phyloP scores from a whole-genome alignment of 37 sponge, comb jelly and placozoan species.

The Spongilla lacustris region DNA sequence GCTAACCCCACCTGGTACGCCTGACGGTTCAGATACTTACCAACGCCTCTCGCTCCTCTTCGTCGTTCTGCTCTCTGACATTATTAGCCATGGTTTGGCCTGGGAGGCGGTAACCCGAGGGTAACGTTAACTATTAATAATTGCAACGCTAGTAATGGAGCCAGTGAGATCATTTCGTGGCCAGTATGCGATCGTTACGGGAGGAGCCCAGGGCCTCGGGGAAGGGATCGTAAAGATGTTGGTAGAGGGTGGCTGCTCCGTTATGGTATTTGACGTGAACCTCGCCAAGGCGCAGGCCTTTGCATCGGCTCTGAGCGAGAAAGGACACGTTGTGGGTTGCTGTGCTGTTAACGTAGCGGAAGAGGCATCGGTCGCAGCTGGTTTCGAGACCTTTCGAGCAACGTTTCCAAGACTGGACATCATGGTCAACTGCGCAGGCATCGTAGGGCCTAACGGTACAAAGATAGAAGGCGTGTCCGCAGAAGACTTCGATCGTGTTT shows the following conservation, averaged over 20 bases:
- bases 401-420: constrained; percentile 60
- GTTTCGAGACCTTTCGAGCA: constrained; percentile 6
- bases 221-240: constrained; percentile 61
- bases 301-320: not conserved
- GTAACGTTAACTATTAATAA: not conserved
- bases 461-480: constrained; percentile 34
- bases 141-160: too few species aligned
- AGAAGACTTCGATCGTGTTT: constrained; percentile 68
- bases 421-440: constrained; percentile 85
- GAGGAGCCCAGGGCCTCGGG: constrained; percentile 78
- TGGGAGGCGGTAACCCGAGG: not conserved
- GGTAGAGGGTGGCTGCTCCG: constrained; percentile 34
- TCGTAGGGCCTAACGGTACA: constrained; percentile 69
- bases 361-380: constrained; percentile 57
- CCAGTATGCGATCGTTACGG: constrained; percentile 83
- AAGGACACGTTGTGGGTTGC: not conserved
- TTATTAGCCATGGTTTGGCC: not conserved
- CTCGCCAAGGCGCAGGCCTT: constrained; percentile 11
- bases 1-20: not conserved
- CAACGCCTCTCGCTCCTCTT: not conserved
- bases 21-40: not conserved
- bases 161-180: constrained; percentile 14
- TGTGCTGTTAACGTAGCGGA: constrained; percentile 62
- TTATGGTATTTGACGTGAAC: constrained; percentile 69
- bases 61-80: not conserved